Conservation (phyloP, 2,797 vertebrate species). For the Bryconaethiops microstoma region DNA sequence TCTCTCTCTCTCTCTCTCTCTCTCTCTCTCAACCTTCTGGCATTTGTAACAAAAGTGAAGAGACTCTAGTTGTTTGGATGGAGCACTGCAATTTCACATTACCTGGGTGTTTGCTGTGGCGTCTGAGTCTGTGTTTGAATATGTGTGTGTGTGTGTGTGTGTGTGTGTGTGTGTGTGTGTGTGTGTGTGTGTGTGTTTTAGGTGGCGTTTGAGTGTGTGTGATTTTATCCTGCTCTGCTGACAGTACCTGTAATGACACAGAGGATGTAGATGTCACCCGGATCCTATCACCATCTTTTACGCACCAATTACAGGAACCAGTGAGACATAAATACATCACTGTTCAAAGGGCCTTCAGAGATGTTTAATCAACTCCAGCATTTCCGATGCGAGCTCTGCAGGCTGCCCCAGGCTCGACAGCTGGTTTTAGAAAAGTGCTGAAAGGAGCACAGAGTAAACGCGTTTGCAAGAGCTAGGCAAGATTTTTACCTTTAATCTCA, state of each 20-base stretch:
- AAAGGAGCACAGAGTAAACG: background rate
- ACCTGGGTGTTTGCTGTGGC: slow-evolving; percentile 26
- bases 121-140: background rate
- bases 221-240: slow-evolving; percentile 11
- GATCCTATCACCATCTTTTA: slow-evolving; percentile 47
- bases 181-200: slow-evolving; percentile 14
- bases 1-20: background rate
- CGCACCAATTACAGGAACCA: slow-evolving; percentile 41
- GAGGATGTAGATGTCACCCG: slow-evolving; percentile 47
- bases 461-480: background rate
- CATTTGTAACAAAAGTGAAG: slow-evolving; percentile 57
- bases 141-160: slow-evolving; percentile 19
- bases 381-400: slow-evolving; percentile 6
- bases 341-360: slow-evolving; percentile 48
- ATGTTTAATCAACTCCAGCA: slow-evolving; percentile 22
- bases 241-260: slow-evolving; percentile 20
- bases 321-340: slow-evolving; percentile 43
- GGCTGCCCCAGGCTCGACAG: slow-evolving; percentile 25
- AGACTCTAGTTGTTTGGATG: slow-evolving; percentile 64
- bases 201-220: background rate
- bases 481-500: background rate
- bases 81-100: slow-evolving; percentile 54
- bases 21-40: slow-evolving; percentile 47
- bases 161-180: background rate
- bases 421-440: slow-evolving; percentile 16